A percentile compares a stretch with the other conserved stretches of the same genome.
phyloP scores from a whole-genome alignment of 2,797 vertebrate genomes.

The Halcyon leucocephala region DNA sequence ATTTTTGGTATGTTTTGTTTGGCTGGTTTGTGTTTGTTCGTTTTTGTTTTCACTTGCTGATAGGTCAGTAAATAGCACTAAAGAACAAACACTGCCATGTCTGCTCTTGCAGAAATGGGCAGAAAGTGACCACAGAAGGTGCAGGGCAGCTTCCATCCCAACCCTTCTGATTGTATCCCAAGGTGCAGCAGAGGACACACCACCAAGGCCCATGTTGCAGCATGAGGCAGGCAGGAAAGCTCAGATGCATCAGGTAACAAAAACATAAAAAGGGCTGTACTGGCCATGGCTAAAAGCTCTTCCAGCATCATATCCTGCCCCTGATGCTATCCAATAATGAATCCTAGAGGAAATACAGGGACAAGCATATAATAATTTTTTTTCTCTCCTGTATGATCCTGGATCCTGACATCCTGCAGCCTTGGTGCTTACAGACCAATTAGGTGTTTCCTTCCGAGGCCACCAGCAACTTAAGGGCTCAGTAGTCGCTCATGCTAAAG shows the following conservation, averaged over 20 bases:
- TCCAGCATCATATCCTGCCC: neutral
- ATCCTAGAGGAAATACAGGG: neutral
- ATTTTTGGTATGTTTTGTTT: no score
- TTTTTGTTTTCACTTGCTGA: neutral
- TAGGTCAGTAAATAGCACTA: neutral
- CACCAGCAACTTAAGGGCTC: neutral
- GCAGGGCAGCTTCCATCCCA: neutral
- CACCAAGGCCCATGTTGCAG: fast-evolving
- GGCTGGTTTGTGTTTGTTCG: no score
- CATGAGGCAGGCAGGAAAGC: neutral
- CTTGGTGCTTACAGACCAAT: neutral
- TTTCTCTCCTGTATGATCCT: neutral
- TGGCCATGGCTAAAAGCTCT: neutral
- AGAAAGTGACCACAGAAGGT: neutral
- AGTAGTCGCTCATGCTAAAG: neutral
- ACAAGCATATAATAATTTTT: neutral
- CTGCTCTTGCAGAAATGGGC: neutral
- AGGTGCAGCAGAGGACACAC: fast-evolving
- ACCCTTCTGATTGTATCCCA: neutral
- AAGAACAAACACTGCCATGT: neutral
- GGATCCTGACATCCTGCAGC: neutral
- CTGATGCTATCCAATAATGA: neutral
- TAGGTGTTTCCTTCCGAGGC: neutral
- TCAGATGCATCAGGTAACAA: neutral
- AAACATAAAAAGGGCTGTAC: neutral